Conservation (phyloP, 2,888 invertebrate species). For the Drosophila melanosoma region DNA sequence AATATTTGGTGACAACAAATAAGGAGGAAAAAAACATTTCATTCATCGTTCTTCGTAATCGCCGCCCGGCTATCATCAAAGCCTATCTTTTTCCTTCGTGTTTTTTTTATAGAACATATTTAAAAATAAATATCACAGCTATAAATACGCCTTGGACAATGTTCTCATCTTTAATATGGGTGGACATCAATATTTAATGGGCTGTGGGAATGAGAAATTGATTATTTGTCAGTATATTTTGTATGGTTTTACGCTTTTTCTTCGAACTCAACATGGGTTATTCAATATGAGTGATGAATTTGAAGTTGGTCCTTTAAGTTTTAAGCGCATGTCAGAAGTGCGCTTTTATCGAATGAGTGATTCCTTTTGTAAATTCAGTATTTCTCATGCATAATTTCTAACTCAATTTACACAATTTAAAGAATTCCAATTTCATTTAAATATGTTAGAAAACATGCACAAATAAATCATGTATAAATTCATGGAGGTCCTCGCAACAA, state of each 20-base stretch:
- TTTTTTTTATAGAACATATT: neutral
- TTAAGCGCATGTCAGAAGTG: neutral
- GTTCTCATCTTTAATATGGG: constrained; percentile 7
- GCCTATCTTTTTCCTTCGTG: constrained; percentile 19
- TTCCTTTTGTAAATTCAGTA: neutral
- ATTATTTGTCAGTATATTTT: constrained; percentile 3
- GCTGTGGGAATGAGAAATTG: constrained; percentile 10
- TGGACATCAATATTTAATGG: neutral
- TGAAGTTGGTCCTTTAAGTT: neutral
- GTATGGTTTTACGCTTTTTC: neutral
- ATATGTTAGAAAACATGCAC: neutral
- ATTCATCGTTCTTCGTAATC: constrained; percentile 58
- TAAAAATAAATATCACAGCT: constrained; percentile 43
- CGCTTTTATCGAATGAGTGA: neutral
- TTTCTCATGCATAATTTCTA: neutral
- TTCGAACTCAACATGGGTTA: neutral
- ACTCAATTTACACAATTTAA: neutral
- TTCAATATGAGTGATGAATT: neutral
- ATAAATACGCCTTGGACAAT: constrained; percentile 40
- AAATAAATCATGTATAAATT: neutral
- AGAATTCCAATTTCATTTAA: neutral
- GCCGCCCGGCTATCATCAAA: constrained; percentile 27
- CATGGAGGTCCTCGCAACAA: neutral
- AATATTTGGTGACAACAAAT: constrained; percentile 58
- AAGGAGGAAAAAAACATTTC: constrained; percentile 28